Evolutionary conservation across 2,888 invertebrate genomes (phyloP).

Genomic region (Leucoptera coffeella): DNA sequence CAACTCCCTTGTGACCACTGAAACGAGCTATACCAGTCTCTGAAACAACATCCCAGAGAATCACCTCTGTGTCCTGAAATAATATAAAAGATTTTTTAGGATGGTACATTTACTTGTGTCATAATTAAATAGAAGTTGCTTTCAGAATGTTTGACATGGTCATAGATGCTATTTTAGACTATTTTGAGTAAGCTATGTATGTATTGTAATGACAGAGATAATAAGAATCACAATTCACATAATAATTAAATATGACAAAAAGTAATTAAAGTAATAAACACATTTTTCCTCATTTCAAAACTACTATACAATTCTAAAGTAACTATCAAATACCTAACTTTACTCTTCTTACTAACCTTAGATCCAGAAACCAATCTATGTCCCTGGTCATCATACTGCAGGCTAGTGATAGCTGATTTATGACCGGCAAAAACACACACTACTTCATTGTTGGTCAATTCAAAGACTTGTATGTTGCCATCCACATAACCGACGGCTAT

Average conservation of each 20-base stretch:
- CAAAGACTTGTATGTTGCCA: constrained; percentile 80
- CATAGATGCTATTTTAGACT: no score
- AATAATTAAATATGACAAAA: no score
- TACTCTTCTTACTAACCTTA: constrained; percentile 55
- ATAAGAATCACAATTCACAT: no score
- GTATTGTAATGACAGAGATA: constrained; percentile 1
- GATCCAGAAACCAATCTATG: constrained; percentile 85
- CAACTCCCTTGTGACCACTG: constrained; percentile 83
- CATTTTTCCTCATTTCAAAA: no score
- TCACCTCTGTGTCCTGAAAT: constrained; percentile 85
- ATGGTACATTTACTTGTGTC: no score
- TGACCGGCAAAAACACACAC: constrained; percentile 78
- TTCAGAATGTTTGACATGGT: no score
- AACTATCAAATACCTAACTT: no score
- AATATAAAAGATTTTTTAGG: no score
- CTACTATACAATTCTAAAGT: no score
- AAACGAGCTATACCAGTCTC: constrained; percentile 86
- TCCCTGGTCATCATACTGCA: constrained; percentile 79
- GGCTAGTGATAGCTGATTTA: constrained; percentile 71
- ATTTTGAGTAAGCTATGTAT: no score
- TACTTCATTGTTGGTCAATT: constrained; percentile 66
- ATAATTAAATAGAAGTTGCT: no score
- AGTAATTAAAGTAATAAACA: no score
- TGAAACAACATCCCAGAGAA: constrained; percentile 91
- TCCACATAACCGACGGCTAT: constrained; percentile 90